Conservation (phyloP, 2,113 vertebrate species). For the Pungitius pungitius region DNA sequence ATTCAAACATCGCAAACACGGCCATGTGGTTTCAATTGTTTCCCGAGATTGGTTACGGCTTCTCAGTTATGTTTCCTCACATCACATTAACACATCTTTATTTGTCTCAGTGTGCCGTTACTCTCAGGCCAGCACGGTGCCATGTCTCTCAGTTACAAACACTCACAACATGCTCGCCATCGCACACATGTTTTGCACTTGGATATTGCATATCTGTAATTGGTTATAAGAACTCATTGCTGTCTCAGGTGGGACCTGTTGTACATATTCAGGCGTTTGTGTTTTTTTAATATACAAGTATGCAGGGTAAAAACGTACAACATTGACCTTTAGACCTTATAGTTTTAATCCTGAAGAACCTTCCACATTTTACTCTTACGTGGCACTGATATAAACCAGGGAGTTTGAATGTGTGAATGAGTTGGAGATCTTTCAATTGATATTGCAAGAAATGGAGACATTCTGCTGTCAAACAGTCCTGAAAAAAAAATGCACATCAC, state of each 20-base stretch:
- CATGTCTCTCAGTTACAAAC: background rate
- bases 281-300: background rate
- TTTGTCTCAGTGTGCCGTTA: background rate
- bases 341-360: background rate
- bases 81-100: conserved; percentile 3
- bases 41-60: background rate
- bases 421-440: conserved; percentile 29
- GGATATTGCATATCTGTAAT: background rate
- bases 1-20: too few species aligned
- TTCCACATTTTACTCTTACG: background rate
- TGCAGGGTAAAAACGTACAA: background rate
- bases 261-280: background rate
- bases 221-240: background rate
- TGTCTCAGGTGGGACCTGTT: background rate
- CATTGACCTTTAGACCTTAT: background rate
- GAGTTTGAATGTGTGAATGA: conserved; percentile 7
- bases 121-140: background rate
- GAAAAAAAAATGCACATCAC: conserved; percentile 32
- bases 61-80: background rate
- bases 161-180: background rate
- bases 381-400: background rate
- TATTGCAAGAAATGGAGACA: conserved; percentile 18
- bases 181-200: background rate
- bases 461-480: conserved; percentile 28
- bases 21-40: background rate